Evolutionary conservation across 2,888 invertebrate genomes (phyloP), one percentile per base, ranked within the genome.

Genomic region (Tenthredo mesomela): DNA sequence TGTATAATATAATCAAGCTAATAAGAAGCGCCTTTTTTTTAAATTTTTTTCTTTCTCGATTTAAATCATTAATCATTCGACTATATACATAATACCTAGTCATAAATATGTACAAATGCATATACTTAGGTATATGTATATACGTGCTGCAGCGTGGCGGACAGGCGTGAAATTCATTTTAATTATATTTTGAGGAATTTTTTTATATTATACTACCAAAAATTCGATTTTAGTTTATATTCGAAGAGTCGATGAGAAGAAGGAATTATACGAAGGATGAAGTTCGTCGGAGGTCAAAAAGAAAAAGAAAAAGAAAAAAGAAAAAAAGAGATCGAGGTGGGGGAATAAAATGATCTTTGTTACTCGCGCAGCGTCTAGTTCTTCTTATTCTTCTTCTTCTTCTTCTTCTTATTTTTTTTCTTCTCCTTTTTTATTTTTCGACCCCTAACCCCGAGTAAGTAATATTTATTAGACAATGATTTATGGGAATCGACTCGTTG

Each of bases 391-490:
- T 54, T 77, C 54, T n/a, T 9, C 5, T 18, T 25, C 10, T n/a
- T 71, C 18, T 7, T 18, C n/a, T 25, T 71, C 37, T 25, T 29
- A 1, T 25, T 25, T 1, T n/a, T 70, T 37, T 6, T 18, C 40
- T 25, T 71, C 37, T 25, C n/a, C 2, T 50, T 70, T 25, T 77
- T 29, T n/a, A n/a, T 21, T 12, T 61, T 25, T 71, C n/a, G 40
- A 71, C 40, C 70, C 70, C n/a, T 33, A 7, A 71, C 70, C 33
- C 4, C 70, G 33, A 71, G 70, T n/a, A 54, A 33, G 77, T 54
- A 77, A 54, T 33, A 77, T 77, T 77, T 77, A 77, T 77, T 54
- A n/a, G 15, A 29, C 29, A 50, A 50, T 77, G 77, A 77, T 77
- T 77, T 54, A 77, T 77, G 54, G 77, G 77, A 75, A 75, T 75